Percentiles rank a stretch among this genome's conserved stretches.
These are phyloP conservation scores for Adelognathus sp. DNA, from an alignment of 2,888 invertebrate species.

Conservation along the genomic window DNA sequence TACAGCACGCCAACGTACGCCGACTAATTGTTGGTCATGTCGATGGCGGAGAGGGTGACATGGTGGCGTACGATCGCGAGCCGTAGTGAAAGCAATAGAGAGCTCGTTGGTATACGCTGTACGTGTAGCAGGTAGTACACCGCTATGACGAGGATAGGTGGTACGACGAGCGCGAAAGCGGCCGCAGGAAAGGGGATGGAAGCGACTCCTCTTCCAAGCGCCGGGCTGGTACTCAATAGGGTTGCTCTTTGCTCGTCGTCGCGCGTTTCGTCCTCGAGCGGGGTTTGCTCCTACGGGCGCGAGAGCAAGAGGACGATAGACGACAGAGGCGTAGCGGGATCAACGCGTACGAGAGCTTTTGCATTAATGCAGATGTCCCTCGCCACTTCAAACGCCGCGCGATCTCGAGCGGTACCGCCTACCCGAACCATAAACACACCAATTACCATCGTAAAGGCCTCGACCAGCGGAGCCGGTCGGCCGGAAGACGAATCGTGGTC, in stretches of 20 bases:
- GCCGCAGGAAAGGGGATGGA: slow-evolving; percentile 61
- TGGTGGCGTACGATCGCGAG: slow-evolving; percentile 62
- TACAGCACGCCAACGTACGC: slow-evolving; percentile 22
- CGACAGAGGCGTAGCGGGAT: slow-evolving; percentile 26
- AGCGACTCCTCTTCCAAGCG: slow-evolving; percentile 36
- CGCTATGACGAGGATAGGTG: slow-evolving; percentile 34
- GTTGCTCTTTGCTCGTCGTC: slow-evolving; percentile 48
- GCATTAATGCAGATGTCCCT: slow-evolving; percentile 73
- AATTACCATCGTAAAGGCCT: slow-evolving; percentile 74
- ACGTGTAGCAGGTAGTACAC: slow-evolving; percentile 23
- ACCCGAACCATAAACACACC: slow-evolving; percentile 72
- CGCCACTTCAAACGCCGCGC: slow-evolving; percentile 72
- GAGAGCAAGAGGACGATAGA: slow-evolving; percentile 15
- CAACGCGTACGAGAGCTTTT: slow-evolving; percentile 55
- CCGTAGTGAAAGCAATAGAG: slow-evolving; percentile 38
- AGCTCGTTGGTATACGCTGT: neutral
- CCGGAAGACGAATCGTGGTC: slow-evolving; percentile 52
- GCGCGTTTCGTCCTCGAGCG: slow-evolving; percentile 47
- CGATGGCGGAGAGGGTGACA: slow-evolving; percentile 64
- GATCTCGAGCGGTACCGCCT: slow-evolving; percentile 64
- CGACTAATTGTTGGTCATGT: slow-evolving; percentile 73
- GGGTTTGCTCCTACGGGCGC: slow-evolving; percentile 48
- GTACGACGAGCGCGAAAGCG: slow-evolving; percentile 61
- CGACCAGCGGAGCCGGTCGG: slow-evolving; percentile 58
- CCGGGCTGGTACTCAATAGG: slow-evolving; percentile 45